A percentile compares a stretch with the other conserved stretches of the same genome.
Evolutionary conservation across 1,140 invertebrate genomes (phyloP).

Genomic region (Heliconius nattereri): DNA sequence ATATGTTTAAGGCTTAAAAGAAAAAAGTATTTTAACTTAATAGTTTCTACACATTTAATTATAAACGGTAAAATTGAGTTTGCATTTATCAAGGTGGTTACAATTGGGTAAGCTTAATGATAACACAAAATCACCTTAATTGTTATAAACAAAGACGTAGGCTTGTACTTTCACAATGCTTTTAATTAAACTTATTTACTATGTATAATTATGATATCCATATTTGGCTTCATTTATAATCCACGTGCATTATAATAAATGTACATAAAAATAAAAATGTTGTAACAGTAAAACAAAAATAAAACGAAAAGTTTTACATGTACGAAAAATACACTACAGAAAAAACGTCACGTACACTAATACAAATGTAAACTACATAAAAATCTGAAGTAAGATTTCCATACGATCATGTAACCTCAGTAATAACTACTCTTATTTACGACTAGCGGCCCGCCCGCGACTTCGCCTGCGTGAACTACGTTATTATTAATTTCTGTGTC

Average conservation of each 20-base stretch:
- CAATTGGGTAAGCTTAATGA: not conserved
- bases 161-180: not conserved
- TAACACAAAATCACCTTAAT: not conserved
- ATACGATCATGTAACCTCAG: too few relatives aligned
- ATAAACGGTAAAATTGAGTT: not conserved
- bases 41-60: not conserved
- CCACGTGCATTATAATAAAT: not conserved
- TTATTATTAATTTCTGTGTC: too few relatives aligned
- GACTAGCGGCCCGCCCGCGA: too few relatives aligned
- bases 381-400: too few relatives aligned
- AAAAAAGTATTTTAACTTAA: not conserved
- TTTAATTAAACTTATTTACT: not conserved
- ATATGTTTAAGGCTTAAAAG: slow-evolving; percentile 9
- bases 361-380: too few relatives aligned
- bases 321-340: too few relatives aligned
- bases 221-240: not conserved
- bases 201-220: not conserved
- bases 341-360: too few relatives aligned
- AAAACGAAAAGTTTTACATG: too few relatives aligned
- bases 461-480: too few relatives aligned
- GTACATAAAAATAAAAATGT: too few relatives aligned
- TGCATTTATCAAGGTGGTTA: not conserved
- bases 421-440: too few relatives aligned
- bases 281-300: too few relatives aligned
- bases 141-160: not conserved